Evolutionary conservation across 2,113 vertebrate species (phyloP).

Genomic region (Python bivittatus): DNA sequence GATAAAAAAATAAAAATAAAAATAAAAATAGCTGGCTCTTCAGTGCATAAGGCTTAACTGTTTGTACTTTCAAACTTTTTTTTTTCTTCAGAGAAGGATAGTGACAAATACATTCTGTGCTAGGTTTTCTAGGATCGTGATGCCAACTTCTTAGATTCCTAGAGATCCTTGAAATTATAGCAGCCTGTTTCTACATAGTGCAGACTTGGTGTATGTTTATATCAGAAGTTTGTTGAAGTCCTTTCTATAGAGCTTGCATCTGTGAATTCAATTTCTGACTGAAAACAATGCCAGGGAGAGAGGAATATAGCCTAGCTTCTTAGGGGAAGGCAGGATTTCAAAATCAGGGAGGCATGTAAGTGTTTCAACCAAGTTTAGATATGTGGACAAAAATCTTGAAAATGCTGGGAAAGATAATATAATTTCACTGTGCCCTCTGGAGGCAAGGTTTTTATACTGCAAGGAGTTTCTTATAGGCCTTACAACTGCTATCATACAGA

Average conservation of each 20-base stretch:
- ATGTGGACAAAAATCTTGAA: slow-evolving; percentile 22
- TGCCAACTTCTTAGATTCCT: not conserved
- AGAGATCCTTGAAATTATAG: not conserved
- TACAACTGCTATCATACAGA: not conserved
- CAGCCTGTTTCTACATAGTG: not conserved
- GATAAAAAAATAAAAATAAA: too few relatives aligned
- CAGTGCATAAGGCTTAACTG: not conserved
- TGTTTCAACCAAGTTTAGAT: not conserved
- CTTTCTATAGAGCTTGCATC: not conserved
- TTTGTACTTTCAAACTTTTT: not conserved
- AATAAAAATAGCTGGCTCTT: not conserved
- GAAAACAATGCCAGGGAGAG: not conserved
- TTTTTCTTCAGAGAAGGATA: not conserved
- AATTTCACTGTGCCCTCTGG: not conserved
- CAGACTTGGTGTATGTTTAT: not conserved
- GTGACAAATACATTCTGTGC: not conserved
- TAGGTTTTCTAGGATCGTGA: not conserved
- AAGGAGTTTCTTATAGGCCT: not conserved
- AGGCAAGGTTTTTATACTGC: slow-evolving; percentile 19
- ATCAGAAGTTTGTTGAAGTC: not conserved
- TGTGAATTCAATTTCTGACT: not conserved
- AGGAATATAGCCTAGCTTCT: slow-evolving; percentile 3
- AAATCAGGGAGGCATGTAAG: not conserved
- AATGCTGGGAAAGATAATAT: not conserved
- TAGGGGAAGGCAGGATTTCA: not conserved